phyloP scores from a whole-genome alignment of 2,888 invertebrate genomes.

The Drosophila austrosaltans region DNA sequence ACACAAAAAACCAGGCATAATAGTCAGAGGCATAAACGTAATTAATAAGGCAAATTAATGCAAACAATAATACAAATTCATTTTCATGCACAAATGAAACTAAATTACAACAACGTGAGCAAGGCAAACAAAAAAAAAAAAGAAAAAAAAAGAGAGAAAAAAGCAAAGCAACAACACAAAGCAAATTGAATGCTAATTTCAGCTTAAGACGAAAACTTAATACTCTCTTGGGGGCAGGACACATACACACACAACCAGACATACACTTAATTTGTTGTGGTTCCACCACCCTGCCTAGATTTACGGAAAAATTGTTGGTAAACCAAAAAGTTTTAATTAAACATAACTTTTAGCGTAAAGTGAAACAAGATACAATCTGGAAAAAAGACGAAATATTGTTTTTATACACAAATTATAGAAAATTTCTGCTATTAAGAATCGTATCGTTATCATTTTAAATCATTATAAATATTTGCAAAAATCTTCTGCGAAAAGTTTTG shows the following conservation, averaged over 20 bases:
- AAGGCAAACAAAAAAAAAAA: slow-evolving; percentile 11
- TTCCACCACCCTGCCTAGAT: neutral
- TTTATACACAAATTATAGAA: slow-evolving; percentile 27
- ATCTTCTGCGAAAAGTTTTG: neutral
- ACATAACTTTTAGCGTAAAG: slow-evolving; percentile 7
- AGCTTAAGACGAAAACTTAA: slow-evolving; percentile 42
- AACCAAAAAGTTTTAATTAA: slow-evolving; percentile 8
- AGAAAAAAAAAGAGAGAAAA: slow-evolving; percentile 11
- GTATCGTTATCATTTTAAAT: neutral
- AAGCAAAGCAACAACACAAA: slow-evolving; percentile 33
- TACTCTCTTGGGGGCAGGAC: slow-evolving; percentile 32
- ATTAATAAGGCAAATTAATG: slow-evolving; percentile 80
- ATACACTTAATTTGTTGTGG: slow-evolving; percentile 8
- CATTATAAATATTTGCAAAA: neutral
- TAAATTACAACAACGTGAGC: slow-evolving; percentile 71
- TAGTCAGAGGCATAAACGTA: slow-evolving; percentile 70
- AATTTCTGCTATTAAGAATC: slow-evolving; percentile 4
- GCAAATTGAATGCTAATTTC: slow-evolving; percentile 52
- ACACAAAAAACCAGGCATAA: slow-evolving; percentile 46
- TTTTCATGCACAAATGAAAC: slow-evolving; percentile 77
- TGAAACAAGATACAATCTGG: slow-evolving; percentile 5
- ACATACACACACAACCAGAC: neutral
- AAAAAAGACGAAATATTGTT: slow-evolving; percentile 15
- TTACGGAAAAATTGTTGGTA: slow-evolving; percentile 9
- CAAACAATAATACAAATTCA: slow-evolving; percentile 79